Conservation (phyloP, 2,113 vertebrate genomes). For the Neogale vison region DNA sequence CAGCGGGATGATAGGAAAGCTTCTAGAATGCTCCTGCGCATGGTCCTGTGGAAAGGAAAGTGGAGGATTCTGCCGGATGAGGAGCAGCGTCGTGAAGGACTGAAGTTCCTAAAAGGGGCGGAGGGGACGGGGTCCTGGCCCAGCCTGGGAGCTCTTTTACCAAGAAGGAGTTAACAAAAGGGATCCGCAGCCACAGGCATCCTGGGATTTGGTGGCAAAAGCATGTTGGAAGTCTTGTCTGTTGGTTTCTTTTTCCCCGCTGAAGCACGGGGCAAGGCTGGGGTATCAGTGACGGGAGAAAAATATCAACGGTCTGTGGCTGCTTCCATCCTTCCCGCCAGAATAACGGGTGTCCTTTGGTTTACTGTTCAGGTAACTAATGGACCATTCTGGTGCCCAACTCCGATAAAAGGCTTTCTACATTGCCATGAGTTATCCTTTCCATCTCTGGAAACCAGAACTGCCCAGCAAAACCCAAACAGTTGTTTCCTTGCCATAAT, state of each 20-base stretch:
- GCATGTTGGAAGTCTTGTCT: background rate
- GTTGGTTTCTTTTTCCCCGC: background rate
- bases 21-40: background rate
- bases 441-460: background rate
- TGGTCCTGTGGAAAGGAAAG: background rate
- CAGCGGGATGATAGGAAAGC: background rate
- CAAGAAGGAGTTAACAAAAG: background rate
- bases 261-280: background rate
- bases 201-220: background rate
- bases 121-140: background rate
- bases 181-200: background rate
- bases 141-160: rapidly evolving
- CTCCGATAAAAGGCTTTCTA: background rate
- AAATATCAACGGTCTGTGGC: background rate
- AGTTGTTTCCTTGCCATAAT: background rate
- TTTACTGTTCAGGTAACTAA: background rate
- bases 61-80: background rate
- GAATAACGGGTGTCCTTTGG: background rate
- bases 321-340: background rate
- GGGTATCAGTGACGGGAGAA: background rate
- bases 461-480: background rate
- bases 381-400: background rate
- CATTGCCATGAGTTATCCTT: background rate
- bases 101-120: background rate
- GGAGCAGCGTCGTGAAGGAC: background rate